Conservation (phyloP, 2,797 vertebrate genomes). For the Sebastes goodei region DNA sequence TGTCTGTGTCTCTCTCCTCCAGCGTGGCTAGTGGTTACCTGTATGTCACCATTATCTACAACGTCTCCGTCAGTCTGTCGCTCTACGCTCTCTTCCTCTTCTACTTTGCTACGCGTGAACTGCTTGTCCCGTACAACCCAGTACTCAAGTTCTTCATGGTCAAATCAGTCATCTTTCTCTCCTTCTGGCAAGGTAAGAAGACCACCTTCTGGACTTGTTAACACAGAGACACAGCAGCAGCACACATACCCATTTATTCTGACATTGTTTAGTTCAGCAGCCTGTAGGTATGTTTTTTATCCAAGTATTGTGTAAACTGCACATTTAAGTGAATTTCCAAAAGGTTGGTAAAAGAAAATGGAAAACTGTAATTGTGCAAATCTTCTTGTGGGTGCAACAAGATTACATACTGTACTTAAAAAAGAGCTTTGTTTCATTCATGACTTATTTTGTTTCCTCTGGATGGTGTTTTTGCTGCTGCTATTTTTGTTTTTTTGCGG, state of each 20-base stretch:
- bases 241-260: not conserved
- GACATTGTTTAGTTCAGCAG: not conserved
- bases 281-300: not conserved
- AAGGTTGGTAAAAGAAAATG: not conserved
- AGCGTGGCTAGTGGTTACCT: constrained; percentile 96
- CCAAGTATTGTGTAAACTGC: not conserved
- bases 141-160: constrained; percentile 99
- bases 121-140: constrained; percentile 96
- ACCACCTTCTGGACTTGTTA: too few relatives aligned
- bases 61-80: constrained; percentile 96
- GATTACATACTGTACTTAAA: not conserved
- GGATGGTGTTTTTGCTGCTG: not conserved
- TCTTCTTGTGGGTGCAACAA: not conserved
- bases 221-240: not conserved
- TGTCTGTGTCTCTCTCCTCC: constrained; percentile 12
- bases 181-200: constrained; percentile 86
- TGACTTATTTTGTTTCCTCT: not conserved
- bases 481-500: not conserved
- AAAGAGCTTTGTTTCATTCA: not conserved
- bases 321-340: not conserved
- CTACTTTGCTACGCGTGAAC: constrained; percentile 95
- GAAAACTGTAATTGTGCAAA: not conserved
- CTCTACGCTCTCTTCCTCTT: constrained; percentile 98
- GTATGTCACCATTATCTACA: constrained; percentile 97
- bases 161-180: constrained; percentile 99